phyloP scores from a whole-genome alignment of 2,888 invertebrate genomes.

The Xanthostigma xanthostigma region DNA sequence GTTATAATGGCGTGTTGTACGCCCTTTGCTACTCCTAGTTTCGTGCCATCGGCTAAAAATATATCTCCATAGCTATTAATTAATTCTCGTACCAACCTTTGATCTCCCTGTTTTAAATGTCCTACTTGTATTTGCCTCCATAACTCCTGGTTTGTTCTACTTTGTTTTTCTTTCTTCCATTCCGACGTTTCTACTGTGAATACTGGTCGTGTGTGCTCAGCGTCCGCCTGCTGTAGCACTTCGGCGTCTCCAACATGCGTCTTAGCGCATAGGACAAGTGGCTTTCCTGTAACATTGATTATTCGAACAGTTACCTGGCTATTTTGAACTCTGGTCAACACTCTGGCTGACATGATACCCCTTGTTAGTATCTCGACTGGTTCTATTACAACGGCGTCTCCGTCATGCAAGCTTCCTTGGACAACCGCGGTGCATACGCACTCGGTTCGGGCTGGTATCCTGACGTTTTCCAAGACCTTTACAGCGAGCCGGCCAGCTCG shows the following conservation, averaged over 20 bases:
- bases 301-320: slow-evolving; percentile 1
- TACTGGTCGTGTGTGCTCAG: too few species aligned
- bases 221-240: not conserved
- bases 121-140: not conserved
- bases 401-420: not conserved
- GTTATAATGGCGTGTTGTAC: slow-evolving; percentile 7
- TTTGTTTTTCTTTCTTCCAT: too few species aligned
- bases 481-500: not conserved
- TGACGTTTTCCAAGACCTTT: not conserved
- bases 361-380: not conserved
- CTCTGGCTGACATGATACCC: slow-evolving; percentile 2
- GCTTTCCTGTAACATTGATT: slow-evolving; percentile 1
- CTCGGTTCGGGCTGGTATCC: slow-evolving; percentile 2
- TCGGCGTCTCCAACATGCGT: not conserved
- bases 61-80: too few species aligned
- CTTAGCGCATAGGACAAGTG: not conserved
- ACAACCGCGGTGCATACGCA: not conserved
- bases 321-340: not conserved
- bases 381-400: not conserved
- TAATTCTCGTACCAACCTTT: too few species aligned
- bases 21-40: too few species aligned
- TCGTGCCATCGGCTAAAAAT: too few species aligned
- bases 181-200: too few species aligned
- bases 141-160: not conserved
- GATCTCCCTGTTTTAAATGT: not conserved